Base-by-base conservation (phyloP, 2,888 invertebrate genomes). In the Urechis unicinctus region DNA sequence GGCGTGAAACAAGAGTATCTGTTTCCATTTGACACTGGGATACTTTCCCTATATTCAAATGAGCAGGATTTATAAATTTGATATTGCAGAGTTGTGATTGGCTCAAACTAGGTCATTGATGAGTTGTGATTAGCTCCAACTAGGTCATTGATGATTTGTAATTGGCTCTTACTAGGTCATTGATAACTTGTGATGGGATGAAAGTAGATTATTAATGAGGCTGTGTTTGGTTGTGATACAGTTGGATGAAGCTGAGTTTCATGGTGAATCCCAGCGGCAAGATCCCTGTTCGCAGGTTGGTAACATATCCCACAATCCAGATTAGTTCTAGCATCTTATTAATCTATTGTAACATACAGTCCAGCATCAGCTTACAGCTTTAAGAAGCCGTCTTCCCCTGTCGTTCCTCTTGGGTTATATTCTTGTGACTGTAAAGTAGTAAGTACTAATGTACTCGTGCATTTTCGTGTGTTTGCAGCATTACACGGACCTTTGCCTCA, bases 181-280 rank as follows among this genome's bases (percentile, higher is more conserved):
- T 36, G 36, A 36, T 36, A 36, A 13, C 36, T 17, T 36, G 36
- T 36, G 36, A 17, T 36, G 36, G 36, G 36, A 36, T 36, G 17
- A 13, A 9, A 36, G 36, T 17, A 36, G 9, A 36, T 36, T 36
- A 17, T 17, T 9, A 13, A 17, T 36, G 36, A 36, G 17, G 17
- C 9, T 9, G 36, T 36, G 9, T 13, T 13, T 36, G 9, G 36
- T 9, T 36, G 36, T 17, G 9, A 36, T 84, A 69, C 81, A 98
- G 97, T 85, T 98, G 98, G 98, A 95, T 96, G 91, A 87, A 95
- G 61, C 84, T 98, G 51, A 88, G 92, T 61, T 91, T 96, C 82
- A 84, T 89, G 69, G 91, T 92, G 54, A 96, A 97, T 77, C 88
- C 90, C 41, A 88, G 88, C 72, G 92, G 94, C 42, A 93, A 94